Base-by-base conservation (phyloP, 2,888 invertebrate species). In the Conomelus anceps region DNA sequence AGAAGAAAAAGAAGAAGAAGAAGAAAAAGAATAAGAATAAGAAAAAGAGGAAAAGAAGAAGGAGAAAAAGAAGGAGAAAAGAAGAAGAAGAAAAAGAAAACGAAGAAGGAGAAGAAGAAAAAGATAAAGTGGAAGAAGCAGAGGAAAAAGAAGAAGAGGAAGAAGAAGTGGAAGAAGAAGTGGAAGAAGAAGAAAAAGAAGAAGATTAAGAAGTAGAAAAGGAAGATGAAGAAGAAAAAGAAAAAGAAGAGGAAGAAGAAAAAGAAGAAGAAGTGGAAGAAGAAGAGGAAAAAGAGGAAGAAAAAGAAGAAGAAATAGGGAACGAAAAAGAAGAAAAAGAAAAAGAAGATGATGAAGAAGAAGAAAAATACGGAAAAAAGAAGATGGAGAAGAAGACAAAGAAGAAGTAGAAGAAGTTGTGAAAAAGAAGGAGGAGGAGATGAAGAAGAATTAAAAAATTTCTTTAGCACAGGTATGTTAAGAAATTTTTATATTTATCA, bases 91-190 rank as follows among this genome's bases (percentile, higher is more conserved):
- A 87, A 86, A 34, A 89, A 90, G 90, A 88, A 89, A n/a, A n/a
- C n/a, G n/a, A n/a, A n/a, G n/a, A n/a, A n/a, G n/a, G n/a, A n/a
- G n/a, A n/a, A n/a, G n/a, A n/a, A n/a, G n/a, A n/a, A n/a, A n/a
- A n/a, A n/a, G n/a, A n/a, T n/a, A n/a, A n/a, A n/a, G n/a, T n/a
- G n/a, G n/a, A n/a, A n/a, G n/a, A n/a, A n/a, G n/a, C n/a, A n/a
- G n/a, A n/a, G n/a, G n/a, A n/a, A n/a, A 89, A 63, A 29, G 86
- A 89, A 88, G 85, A 88, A 90, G 90, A 90, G 90, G 41, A 88
- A 86, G 87, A 41, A 89, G 88, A 89, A 88, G 90, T 29, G 88
- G 87, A 88, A 85, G 22, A 85, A 84, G 89, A 41, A 41, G 86
- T 29, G 23, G 88, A 23, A 23, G 87, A 29, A 88, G 34, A 23